Percentiles rank a stretch among this genome's conserved stretches.
phyloP scores from a whole-genome alignment of 2,113 vertebrate species.

The Dromas ardeola region DNA sequence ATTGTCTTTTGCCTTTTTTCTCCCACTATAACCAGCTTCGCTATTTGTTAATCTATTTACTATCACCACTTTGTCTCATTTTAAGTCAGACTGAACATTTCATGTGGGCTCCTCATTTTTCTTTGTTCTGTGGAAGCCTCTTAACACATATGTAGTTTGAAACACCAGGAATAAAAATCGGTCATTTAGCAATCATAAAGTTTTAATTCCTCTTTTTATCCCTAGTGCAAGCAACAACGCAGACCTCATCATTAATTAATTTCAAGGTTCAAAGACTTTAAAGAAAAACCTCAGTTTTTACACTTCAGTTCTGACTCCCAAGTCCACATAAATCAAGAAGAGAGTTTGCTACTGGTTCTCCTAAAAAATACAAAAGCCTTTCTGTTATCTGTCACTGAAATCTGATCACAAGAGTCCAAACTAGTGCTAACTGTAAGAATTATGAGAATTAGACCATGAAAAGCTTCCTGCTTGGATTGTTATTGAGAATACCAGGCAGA shows the following conservation, averaged over 20 bases:
- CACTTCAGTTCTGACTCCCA: not conserved
- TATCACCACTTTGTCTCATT: not conserved
- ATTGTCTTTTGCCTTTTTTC: not conserved
- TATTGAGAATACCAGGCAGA: not conserved
- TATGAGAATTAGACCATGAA: not conserved
- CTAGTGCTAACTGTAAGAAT: not conserved
- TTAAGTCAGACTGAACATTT: not conserved
- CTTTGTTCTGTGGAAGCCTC: not conserved
- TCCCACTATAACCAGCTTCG: not conserved
- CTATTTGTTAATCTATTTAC: not conserved
- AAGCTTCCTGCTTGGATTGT: not conserved
- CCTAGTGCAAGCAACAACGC: not conserved
- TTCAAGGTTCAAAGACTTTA: not conserved
- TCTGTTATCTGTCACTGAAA: not conserved
- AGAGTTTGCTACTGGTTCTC: not conserved
- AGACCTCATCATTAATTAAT: not conserved
- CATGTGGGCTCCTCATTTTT: not conserved
- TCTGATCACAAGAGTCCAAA: not conserved
- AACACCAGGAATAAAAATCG: not conserved
- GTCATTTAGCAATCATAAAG: not conserved
- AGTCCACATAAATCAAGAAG: not conserved
- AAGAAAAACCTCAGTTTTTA: not conserved
- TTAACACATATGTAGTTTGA: not conserved
- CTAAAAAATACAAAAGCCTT: not conserved
- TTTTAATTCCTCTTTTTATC: constrained; percentile 2